Evolutionary conservation across 2,113 vertebrate species (phyloP).

Genomic region (Lepisosteus osseus): DNA sequence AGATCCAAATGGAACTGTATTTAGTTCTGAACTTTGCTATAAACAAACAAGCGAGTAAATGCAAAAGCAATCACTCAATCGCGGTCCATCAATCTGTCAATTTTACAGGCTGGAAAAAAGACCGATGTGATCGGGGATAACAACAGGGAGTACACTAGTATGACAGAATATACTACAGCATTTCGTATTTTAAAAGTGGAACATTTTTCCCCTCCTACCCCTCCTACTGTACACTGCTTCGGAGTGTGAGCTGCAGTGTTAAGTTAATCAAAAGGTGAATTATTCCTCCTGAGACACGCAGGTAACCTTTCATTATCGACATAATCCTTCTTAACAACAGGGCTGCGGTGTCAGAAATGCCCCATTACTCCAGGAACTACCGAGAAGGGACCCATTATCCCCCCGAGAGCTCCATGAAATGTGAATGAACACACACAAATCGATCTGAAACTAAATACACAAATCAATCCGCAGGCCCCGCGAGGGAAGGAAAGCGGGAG

Average conservation of each 20-base stretch:
- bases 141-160: too few relatives aligned
- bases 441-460: conserved; percentile 36
- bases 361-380: conserved; percentile 58
- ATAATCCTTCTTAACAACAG: conserved; percentile 69
- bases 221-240: not conserved
- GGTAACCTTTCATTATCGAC: conserved; percentile 68
- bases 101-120: conserved; percentile 1
- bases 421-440: conserved; percentile 42
- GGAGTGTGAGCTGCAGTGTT: conserved; percentile 38
- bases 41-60: too few relatives aligned
- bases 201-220: not conserved
- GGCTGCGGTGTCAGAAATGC: conserved; percentile 52
- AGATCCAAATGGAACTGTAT: too few relatives aligned
- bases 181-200: not conserved
- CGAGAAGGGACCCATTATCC: conserved; percentile 50
- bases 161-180: too few relatives aligned
- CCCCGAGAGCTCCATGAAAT: conserved; percentile 42
- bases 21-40: too few relatives aligned
- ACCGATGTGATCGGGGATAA: too few relatives aligned
- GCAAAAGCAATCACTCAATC: too few relatives aligned
- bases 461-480: conserved; percentile 8
- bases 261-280: conserved; percentile 67
- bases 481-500: not conserved
- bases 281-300: conserved; percentile 59
- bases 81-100: too few relatives aligned